Evolutionary conservation across 2,888 invertebrate genomes (phyloP), one percentile per base, ranked within the genome.

Genomic region (Aelia acuminata): DNA sequence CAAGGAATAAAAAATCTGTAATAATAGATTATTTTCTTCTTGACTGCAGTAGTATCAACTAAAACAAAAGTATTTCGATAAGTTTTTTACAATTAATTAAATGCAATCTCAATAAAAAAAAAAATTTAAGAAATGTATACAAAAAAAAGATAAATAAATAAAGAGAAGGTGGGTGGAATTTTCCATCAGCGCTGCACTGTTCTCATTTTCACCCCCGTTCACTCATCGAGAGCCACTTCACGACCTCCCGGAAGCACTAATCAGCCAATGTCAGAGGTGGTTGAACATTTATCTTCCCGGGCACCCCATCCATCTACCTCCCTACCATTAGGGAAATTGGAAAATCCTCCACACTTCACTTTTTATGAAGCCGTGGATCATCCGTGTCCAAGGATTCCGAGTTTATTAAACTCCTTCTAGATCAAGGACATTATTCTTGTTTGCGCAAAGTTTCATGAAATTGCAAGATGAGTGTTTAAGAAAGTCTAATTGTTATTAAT

Each of bases 351-450:
- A 43, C 43, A 80, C 80, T 80, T 80, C 43, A 80, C 80, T 80
- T 80, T 80, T 80, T 80, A 80, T 80, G 80, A 80, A 80, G 80
- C 43, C 80, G 80, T 39, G 80, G 80, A 80, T 80, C 80, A 80
- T 80, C 80, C 80, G n/a, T n/a, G 80, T 80, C n/a, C 80, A 47
- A 47, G 80, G 13, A 18, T 15, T 80, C 10, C 7, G 1, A 47
- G n/a, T 80, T 80, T 43, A 80, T 80, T 80, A 80, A 80, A 80
- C 80, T n/a, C 43, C 8, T 80, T 15, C 80, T 47, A 47, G 80
- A 80, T 80, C n/a, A 47, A 43, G n/a, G 80, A 3, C 80, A n/a
- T 80, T 80, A 7, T 47, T 80, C 80, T 13, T 80, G 43, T 75
- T 22, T 75, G 39, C 3, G 15, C 63, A 18, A 11, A 5, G 7